A percentile compares a stretch with the other conserved stretches of the same genome.
These are phyloP conservation scores for Syrista parreyssii DNA, from an alignment of 2,888 invertebrate species.

Conservation along the genomic window DNA sequence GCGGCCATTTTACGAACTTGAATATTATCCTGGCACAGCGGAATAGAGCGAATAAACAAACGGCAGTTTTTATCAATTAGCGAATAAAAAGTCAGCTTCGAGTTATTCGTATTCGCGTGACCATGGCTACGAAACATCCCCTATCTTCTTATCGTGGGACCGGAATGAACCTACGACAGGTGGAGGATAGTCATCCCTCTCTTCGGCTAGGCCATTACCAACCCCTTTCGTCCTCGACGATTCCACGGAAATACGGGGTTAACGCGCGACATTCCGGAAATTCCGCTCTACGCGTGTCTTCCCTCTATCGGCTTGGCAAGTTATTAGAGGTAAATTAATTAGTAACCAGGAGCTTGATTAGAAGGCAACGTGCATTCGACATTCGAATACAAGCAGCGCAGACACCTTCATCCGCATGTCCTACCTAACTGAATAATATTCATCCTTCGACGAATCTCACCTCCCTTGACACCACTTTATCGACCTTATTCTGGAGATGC, in stretches of 20 bases:
- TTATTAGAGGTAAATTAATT: constrained; percentile 50
- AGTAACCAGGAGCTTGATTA: constrained; percentile 49
- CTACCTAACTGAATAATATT: background rate
- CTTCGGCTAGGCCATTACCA: background rate
- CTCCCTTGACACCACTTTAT: background rate
- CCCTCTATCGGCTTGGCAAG: constrained; percentile 21
- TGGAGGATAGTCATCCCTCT: background rate
- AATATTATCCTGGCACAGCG: background rate
- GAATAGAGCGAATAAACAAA: background rate
- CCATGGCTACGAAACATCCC: background rate
- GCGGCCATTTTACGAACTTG: background rate
- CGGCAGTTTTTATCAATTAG: background rate
- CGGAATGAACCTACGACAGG: background rate
- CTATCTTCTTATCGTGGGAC: background rate
- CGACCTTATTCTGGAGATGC: background rate
- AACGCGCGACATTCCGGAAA: constrained; percentile 31
- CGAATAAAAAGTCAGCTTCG: background rate
- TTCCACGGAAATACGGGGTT: constrained; percentile 26
- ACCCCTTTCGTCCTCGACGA: background rate
- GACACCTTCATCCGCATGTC: background rate
- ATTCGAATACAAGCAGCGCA: background rate
- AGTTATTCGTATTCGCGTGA: background rate
- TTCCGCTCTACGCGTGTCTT: constrained; percentile 20
- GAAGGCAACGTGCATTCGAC: constrained; percentile 33
- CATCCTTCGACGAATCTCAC: background rate